Base-by-base conservation (phyloP, 1,140 invertebrate genomes). In the Hyles euphorbiae region DNA sequence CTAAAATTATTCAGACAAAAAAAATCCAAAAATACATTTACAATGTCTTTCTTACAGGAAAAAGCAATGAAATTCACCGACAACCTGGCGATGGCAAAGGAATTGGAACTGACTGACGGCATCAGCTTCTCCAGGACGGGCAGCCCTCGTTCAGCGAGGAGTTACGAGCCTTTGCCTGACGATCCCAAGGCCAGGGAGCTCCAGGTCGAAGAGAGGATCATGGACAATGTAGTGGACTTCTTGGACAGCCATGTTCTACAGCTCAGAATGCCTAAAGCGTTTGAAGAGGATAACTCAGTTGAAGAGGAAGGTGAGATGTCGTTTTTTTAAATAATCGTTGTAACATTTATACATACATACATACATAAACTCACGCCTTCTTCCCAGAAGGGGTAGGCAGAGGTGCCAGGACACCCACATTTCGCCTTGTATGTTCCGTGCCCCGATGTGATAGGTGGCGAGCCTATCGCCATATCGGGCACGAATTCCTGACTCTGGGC, bases 221-320 rank as follows among this genome's bases (percentile, higher is more conserved):
- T 94, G 60, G 94, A 96, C 67, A 92, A 93, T 53, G 90, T 95
- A 2, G 91, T 93, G n/a, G 91, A 93, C 65, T 96, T 95, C 90
- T 90, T 96, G 32, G 92, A 94, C 64, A 94, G 92, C 48, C 94
- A 95, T 74, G 94, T 94, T 3, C 83, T 96, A 5, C 94, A 96
- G 83, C 89, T 96, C 45, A 94, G 94, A 84, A 90, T 96, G 56
- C 94, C 95, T 12, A 93, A 92, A 67, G 90, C 91, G 11, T 91
- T 93, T 57, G 90, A 90, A 71, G 90, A 91, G 68, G 91, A 94
- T 68, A 93, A 91, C 87, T 91, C 90, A 47, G 92, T 91, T 72
- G 91, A 90, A 74, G 92, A 92, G 70, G 92, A 93, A 92, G 91
- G 90, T 91, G 76, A 72, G 63, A 53, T 12, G 55, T 48, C 40